Conservation (phyloP, 2,888 invertebrate species). For the Leptopilina syphax region DNA sequence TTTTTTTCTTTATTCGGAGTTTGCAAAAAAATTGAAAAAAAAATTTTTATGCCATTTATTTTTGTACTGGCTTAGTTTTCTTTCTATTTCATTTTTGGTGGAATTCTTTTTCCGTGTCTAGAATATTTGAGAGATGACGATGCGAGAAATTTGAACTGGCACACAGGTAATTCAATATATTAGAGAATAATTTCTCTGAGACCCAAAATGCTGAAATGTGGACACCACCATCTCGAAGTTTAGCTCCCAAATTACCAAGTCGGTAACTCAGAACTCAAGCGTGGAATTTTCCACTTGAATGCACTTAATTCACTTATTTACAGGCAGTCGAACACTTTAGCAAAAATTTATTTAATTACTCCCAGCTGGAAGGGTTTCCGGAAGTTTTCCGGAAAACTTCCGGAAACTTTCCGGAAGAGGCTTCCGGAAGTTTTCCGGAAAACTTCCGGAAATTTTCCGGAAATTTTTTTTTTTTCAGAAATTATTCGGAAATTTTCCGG, state of each 20-base stretch:
- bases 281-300: constrained; percentile 4
- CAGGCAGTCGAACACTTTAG: neutral
- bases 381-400: too few species aligned
- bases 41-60: neutral
- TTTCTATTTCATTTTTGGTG: neutral
- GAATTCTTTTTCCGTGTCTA: neutral
- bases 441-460: too few species aligned
- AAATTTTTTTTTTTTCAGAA: too few species aligned
- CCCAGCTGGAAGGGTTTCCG: too few species aligned
- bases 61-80: neutral
- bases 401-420: too few species aligned
- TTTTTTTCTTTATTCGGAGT: too few species aligned
- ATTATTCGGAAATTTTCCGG: too few species aligned
- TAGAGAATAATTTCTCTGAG: neutral
- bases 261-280: constrained; percentile 21
- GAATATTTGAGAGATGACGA: neutral
- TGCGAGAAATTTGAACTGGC: constrained; percentile 20
- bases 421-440: too few species aligned
- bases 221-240: constrained; percentile 1
- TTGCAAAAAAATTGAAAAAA: too few species aligned
- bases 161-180: constrained; percentile 23
- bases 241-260: constrained; percentile 17
- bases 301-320: constrained; percentile 25
- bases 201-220: constrained; percentile 6
- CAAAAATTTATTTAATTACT: neutral